These are phyloP conservation scores for Falco columbarius DNA, from an alignment of 2,797 vertebrate species.

Conservation along the genomic window DNA sequence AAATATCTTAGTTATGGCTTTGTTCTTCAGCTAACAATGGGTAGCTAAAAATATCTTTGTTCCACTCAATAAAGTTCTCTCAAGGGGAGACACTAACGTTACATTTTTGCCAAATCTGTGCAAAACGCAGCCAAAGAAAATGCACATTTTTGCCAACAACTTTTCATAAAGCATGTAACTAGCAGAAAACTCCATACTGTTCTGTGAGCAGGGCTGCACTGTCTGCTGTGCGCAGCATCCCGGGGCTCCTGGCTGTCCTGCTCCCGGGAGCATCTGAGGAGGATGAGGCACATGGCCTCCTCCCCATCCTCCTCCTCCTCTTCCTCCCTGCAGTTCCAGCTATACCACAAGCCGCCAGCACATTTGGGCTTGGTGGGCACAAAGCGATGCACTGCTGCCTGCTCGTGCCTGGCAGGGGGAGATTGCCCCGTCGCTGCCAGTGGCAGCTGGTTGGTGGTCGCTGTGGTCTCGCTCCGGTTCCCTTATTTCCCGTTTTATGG, in stretches of 20 bases:
- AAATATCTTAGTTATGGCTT: conserved; percentile 75
- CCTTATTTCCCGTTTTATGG: neutral
- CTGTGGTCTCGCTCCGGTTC: conserved; percentile 24
- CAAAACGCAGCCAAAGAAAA: conserved; percentile 66
- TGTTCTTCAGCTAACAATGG: conserved; percentile 74
- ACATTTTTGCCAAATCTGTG: conserved; percentile 61
- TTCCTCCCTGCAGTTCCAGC: neutral
- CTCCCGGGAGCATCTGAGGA: neutral
- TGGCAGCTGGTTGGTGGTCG: neutral
- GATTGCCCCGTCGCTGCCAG: neutral
- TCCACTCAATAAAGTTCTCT: conserved; percentile 71
- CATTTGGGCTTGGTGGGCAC: accelerated
- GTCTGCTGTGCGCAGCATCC: neutral
- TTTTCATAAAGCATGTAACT: conserved; percentile 58
- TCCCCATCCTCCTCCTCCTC: neutral
- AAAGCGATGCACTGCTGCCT: neutral
- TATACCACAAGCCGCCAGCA: accelerated
- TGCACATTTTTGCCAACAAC: conserved; percentile 56
- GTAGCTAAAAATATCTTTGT: conserved; percentile 78
- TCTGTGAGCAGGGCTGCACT: neutral
- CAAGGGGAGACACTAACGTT: conserved; percentile 57
- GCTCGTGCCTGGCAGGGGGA: neutral
- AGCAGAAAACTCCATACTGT: conserved; percentile 30
- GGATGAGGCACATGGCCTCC: neutral
- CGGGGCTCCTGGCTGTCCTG: neutral